Evolutionary conservation across 2,888 invertebrate genomes (phyloP), one percentile per base, ranked within the genome.

Genomic region (Uloborus plumipes): DNA sequence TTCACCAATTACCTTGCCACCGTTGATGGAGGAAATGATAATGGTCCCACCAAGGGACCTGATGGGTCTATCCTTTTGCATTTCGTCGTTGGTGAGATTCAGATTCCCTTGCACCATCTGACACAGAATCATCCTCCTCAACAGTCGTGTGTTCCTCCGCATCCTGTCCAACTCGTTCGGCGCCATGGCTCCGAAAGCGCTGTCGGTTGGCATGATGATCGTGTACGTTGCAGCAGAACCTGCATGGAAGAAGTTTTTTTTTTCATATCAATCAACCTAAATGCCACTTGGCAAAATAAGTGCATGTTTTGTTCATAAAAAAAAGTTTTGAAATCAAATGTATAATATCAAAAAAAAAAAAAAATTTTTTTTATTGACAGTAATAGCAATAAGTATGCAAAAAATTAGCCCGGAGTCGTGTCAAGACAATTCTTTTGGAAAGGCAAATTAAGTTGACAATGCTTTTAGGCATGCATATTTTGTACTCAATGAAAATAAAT

Each of bases 121-220:
- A 31, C 62, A 71, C 14, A 80, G 15, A 1, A 84, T 67, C 67
- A 84, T 47, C 3, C 64, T 58, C 0, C 76, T 61, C 2, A 84
- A 53, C 4, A 84, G 18, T 2, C 59, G 26, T 1, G 76, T 64
- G n/a, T 81, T 81, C 7, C 77, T 31, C 14, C 80, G 64, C 18
- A 80, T 22, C 11, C 64, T 62, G 39, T 80, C 80, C 58, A 80
- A 47, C 4, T 59, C 65, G 0, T 31, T 51, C 6, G 71, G 72
- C 26, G 69, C 77, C n/a, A 80, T 15, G 6, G 51, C 59, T 1
- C 65, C 64, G n/a, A 76, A 84, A 16, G 84, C 84, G 11, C 65
- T 49, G 51, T 84, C 84, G 0, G 73, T 84, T 53, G 84, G 84
- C 15, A 84, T 61, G 13, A 84, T 20, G 50, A 77, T 72, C n/a